These are phyloP conservation scores for Neomicropteryx cornuta DNA, from an alignment of 1,140 invertebrate genomes.

Conservation along the genomic window DNA sequence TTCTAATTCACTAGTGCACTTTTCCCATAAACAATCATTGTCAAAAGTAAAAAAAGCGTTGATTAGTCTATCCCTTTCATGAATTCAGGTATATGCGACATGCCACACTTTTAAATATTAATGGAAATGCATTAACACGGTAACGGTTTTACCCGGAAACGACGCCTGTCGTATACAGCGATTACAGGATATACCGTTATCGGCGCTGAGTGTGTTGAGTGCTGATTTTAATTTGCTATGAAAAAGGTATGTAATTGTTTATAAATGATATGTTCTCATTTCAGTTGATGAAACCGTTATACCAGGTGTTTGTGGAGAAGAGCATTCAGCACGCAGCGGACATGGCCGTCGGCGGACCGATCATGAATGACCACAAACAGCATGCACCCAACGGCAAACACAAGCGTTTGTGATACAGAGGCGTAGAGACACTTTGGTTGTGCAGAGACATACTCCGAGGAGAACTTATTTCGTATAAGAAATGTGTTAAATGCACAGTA, in stretches of 20 bases:
- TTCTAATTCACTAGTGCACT: no score
- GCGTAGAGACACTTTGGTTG: no score
- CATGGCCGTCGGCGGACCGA: slow-evolving; percentile 51
- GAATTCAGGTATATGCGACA: slow-evolving; percentile 1
- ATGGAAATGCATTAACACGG: slow-evolving; percentile 3
- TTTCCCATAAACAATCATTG: no score
- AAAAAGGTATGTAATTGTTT: neutral
- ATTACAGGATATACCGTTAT: slow-evolving; percentile 1
- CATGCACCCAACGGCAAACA: slow-evolving; percentile 44
- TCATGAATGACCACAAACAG: slow-evolving; percentile 29
- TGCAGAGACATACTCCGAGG: no score
- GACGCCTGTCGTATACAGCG: slow-evolving; percentile 1
- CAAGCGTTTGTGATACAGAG: slow-evolving; percentile 48
- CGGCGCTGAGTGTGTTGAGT: slow-evolving; percentile 5
- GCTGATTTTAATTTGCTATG: neutral
- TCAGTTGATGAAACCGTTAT: slow-evolving; percentile 69
- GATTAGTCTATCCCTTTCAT: no score
- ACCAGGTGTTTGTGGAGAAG: slow-evolving; percentile 64
- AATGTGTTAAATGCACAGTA: no score
- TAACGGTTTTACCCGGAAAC: slow-evolving; percentile 6
- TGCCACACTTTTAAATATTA: slow-evolving; percentile 9
- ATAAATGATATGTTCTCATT: slow-evolving; percentile 21
- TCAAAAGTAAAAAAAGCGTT: no score
- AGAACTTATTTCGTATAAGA: no score
- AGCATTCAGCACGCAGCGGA: slow-evolving; percentile 66